Base-by-base conservation (phyloP, 2,113 vertebrate species). In the Diphyllodes magnificus region DNA sequence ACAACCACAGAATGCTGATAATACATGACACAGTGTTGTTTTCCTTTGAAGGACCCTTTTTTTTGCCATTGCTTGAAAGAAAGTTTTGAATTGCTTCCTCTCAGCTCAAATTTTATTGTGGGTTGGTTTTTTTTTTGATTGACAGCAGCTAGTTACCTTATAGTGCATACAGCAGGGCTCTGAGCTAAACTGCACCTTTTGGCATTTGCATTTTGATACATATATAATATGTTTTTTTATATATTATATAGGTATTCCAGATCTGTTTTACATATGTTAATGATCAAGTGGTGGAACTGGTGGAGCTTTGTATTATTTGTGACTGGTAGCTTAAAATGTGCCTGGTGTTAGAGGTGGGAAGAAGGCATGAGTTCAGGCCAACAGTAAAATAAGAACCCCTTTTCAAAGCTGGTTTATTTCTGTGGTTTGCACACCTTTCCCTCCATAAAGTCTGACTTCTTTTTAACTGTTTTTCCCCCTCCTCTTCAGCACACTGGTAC, bases 141-240 rank as follows among this genome's bases (percentile, higher is more conserved):
- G 95, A 89, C 91, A 97, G 88, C 92, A 95, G 75, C 90, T 96
- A 93, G 72, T 90, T 90, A 95, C 94, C 80, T 94, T 94, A 56
- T 96, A 94, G 77, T 90, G 92, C 93, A 88, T 84, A 68, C 87
- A 92, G 78, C 79, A 88, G 79, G 96, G 69, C 83, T 97, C 84
- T 77, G 80, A 95, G 91, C 94, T 95, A 78, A 95, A 84, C 88
- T 68, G 92, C 91, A 95, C 77, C 76, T 92, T 96, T 97, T 60
- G 68, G 85, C 89, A 20, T 96, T 97, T 95, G 91, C 96, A 87
- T 97, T 97, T 97, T 97, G 92, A 95, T 95, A 95, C 85, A 91
- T 95, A 96, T 86, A 94, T 97, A 97, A 97, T 97, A 91, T 93
- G 92, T 82, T 91, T 76, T 95, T 96, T 97, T 96, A 97, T 97